Base-by-base conservation (phyloP, 2,888 invertebrate species). In the Agrotis clavis region DNA sequence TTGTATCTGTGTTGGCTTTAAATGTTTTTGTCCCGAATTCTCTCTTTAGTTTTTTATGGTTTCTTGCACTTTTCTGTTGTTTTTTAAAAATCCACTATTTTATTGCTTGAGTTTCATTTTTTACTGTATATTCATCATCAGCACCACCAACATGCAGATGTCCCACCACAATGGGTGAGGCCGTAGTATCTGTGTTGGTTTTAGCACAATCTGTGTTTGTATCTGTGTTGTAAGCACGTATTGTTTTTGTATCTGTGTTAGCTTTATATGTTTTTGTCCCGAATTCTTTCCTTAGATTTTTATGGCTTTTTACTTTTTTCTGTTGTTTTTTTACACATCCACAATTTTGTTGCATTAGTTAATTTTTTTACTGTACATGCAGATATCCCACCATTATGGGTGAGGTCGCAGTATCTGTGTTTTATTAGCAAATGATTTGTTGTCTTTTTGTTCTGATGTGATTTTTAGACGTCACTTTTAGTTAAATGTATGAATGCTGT, bases 131-230 rank as follows among this genome's bases (percentile, higher is more conserved):
- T 51, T 62, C 94, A 91, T 71, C 92, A 93, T 18, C 95, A 94
- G 61, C 95, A 95, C 85, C 96, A 95, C 88, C 96, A 95, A 89
- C 96, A 95, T 94, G 96, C 96, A 57, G 96, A 96, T 87, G 95
- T 96, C 71, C 96, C 96, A 69, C 95, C 95, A 82, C 95, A 95
- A 93, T 95, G 95, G 91, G 91, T 90, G 90, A 90, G 90, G 65
- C 50, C 66, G 59, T 73, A 50, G 56, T 57, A 18, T 19, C 35
- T 61, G 75, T 75, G 56, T 77, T 68, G 76, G 35, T 53, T 63
- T 47, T 18, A 35, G 56, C 75, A 75, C 66, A 30, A 70, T 35
- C 18, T 60, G 53, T 62, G 9, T 41, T 41, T 41, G 41, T 61
- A 41, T 45, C 4, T 71, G 21, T 71, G 51, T 74, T 71, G 41